Evolutionary conservation across 2,797 vertebrate genomes (phyloP).

Genomic region (Okamejei kenojei): DNA sequence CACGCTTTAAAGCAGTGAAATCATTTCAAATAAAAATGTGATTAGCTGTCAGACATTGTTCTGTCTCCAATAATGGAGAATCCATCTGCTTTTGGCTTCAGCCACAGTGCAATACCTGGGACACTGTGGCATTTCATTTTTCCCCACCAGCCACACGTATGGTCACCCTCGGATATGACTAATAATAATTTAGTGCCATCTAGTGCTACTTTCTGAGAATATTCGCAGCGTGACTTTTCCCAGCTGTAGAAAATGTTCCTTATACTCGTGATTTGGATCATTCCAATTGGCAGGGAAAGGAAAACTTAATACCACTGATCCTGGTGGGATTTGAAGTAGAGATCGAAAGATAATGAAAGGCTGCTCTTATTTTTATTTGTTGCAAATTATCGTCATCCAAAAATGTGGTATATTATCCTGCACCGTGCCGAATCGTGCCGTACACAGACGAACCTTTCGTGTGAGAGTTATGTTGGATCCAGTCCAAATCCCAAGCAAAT

Average conservation of each 20-base stretch:
- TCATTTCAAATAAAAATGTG: not conserved
- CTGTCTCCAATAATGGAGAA: not conserved
- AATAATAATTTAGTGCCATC: conserved; percentile 8
- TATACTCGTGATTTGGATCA: too few species aligned
- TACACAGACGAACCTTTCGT: not conserved
- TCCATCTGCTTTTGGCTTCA: not conserved
- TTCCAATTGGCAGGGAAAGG: not conserved
- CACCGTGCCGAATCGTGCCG: not conserved
- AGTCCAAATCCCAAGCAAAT: not conserved
- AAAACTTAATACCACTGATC: not conserved
- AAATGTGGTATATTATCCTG: not conserved
- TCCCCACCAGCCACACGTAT: not conserved
- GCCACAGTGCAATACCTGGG: not conserved
- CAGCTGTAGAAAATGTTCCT: not conserved
- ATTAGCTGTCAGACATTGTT: not conserved
- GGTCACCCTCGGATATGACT: too few species aligned
- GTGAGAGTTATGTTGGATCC: not conserved
- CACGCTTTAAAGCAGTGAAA: not conserved
- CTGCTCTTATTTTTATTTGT: not conserved
- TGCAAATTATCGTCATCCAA: not conserved
- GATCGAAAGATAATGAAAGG: not conserved
- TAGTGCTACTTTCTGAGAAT: conserved; percentile 4
- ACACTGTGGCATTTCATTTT: not conserved
- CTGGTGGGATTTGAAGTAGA: not conserved
- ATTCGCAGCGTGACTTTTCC: not conserved